A percentile compares a stretch with the other conserved stretches of the same genome.
phyloP scores from a whole-genome alignment of 92 coral and sea anemone genomes.

The Actinostola sp. region DNA sequence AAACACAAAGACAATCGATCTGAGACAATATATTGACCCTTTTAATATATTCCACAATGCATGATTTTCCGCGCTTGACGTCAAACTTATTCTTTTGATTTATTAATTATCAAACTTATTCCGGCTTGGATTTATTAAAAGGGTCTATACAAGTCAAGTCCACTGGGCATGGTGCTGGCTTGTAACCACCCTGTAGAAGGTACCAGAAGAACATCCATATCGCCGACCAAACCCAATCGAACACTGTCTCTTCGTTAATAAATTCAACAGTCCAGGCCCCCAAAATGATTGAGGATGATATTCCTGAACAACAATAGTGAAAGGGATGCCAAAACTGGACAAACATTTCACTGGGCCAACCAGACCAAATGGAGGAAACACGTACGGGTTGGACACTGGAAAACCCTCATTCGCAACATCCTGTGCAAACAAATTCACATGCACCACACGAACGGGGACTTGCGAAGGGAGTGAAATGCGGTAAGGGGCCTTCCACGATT shows the following conservation, averaged over 20 bases:
- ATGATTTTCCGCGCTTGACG: too few species aligned
- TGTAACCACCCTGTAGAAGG: constrained; percentile 22
- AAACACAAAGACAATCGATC: too few species aligned
- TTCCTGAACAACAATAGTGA: constrained; percentile 21
- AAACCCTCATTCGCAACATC: not conserved
- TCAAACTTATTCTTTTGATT: too few species aligned
- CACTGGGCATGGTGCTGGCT: constrained; percentile 11
- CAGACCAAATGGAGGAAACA: constrained; percentile 21
- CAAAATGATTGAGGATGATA: constrained; percentile 1
- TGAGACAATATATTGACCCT: too few species aligned
- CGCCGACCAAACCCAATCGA: constrained; percentile 1
- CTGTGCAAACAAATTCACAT: constrained; percentile 12
- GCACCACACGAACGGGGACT: constrained; percentile 5
- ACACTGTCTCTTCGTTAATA: not conserved
- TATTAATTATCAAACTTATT: too few species aligned
- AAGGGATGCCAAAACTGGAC: constrained; percentile 2
- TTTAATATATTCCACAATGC: too few species aligned
- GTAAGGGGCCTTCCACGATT: not conserved
- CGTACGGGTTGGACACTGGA: constrained; percentile 12
- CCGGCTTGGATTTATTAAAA: too few species aligned
- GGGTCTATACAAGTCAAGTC: not conserved
- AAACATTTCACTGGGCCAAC: constrained; percentile 27
- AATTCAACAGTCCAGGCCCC: constrained; percentile 20
- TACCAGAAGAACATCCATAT: not conserved
- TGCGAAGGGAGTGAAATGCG: constrained; percentile 31